Conservation (phyloP, 2,113 vertebrate species). For the Lota lota region DNA sequence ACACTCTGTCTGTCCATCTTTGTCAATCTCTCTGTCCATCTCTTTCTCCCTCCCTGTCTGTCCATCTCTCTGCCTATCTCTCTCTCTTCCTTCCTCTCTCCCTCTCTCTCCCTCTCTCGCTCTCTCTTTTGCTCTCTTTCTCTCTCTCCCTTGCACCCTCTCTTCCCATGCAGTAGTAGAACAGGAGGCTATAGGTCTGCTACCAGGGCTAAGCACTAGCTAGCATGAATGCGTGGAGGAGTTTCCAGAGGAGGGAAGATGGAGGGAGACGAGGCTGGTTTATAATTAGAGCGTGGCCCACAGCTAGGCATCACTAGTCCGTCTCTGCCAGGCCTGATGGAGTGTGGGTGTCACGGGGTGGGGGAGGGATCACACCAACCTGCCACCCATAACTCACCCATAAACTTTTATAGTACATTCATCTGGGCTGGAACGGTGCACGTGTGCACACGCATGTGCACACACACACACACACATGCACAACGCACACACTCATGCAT, state of each 20-base stretch:
- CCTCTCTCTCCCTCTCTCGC: too few relatives aligned
- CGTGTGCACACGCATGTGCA: neutral
- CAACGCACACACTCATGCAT: neutral
- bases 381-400: constrained; percentile 63
- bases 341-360: constrained; percentile 55
- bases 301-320: constrained; percentile 56
- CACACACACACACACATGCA: neutral
- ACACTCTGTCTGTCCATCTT: too few relatives aligned
- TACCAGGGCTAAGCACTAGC: constrained; percentile 31
- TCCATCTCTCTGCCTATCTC: too few relatives aligned
- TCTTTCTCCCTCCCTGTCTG: too few relatives aligned
- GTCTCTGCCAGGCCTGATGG: constrained; percentile 67
- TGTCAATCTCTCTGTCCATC: too few relatives aligned
- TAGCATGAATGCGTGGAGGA: constrained; percentile 36
- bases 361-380: constrained; percentile 52
- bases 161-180: neutral
- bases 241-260: constrained; percentile 49
- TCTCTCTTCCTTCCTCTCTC: too few relatives aligned
- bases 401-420: constrained; percentile 23
- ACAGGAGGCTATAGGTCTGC: neutral
- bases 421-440: too few relatives aligned
- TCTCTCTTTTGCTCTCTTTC: neutral
- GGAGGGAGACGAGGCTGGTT: constrained; percentile 65
- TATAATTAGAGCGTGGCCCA: constrained; percentile 64
- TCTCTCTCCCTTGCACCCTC: neutral